These are phyloP conservation scores for Tragelaphus buxtoni DNA, from an alignment of 2,113 vertebrate species.

Conservation along the genomic window DNA sequence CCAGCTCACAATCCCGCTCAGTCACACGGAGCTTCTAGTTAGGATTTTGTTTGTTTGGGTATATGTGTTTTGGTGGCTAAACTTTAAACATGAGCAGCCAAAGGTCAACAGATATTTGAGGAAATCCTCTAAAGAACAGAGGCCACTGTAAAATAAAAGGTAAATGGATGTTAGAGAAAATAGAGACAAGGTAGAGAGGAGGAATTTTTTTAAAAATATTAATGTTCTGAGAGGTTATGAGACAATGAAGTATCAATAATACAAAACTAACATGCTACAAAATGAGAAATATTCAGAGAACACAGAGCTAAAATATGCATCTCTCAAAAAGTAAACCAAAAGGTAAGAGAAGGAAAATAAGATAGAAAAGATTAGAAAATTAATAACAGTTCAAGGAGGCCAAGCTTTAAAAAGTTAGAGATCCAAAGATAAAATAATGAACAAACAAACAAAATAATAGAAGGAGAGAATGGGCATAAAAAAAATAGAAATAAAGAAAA, in stretches of 20 bases:
- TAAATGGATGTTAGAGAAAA: background rate
- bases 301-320: background rate
- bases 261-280: background rate
- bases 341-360: background rate
- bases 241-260: background rate
- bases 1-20: background rate
- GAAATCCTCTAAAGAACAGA: background rate
- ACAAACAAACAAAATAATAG: background rate
- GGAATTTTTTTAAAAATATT: background rate
- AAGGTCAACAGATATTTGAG: background rate
- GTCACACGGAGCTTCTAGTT: background rate
- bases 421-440: background rate
- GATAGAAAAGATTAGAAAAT: background rate
- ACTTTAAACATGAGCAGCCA: background rate
- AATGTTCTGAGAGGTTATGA: background rate
- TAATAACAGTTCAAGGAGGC: background rate
- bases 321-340: background rate
- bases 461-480: background rate
- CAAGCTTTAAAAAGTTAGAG: background rate
- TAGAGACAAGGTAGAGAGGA: background rate
- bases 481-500: background rate
- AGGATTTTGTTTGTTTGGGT: background rate
- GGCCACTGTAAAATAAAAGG: background rate
- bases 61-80: background rate
- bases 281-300: background rate